phyloP scores from a whole-genome alignment of 1,140 invertebrate species.

The Bombyx mori region DNA sequence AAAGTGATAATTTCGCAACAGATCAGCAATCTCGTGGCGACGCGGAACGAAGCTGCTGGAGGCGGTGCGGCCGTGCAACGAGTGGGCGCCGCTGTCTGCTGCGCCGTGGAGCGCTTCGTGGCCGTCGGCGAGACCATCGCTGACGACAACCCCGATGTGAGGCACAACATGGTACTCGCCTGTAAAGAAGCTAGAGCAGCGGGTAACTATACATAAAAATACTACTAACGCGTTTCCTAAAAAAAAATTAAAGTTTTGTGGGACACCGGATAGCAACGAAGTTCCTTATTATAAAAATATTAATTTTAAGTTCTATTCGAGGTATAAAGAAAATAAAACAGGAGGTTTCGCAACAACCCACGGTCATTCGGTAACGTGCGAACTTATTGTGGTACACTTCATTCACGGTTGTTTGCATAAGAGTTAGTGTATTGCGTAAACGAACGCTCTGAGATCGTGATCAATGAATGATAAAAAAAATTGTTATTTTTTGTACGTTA shows the following conservation, averaged over 20 bases:
- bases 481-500: too few relatives aligned
- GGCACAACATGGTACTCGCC: slow-evolving; percentile 97
- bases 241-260: background rate
- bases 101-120: slow-evolving; percentile 97
- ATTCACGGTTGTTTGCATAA: too few relatives aligned
- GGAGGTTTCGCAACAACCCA: too few relatives aligned
- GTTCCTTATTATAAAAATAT: too few relatives aligned
- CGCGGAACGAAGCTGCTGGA: slow-evolving; percentile 68
- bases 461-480: too few relatives aligned
- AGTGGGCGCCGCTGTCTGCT: slow-evolving; percentile 95
- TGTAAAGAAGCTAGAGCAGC: slow-evolving; percentile 96
- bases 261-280: too few relatives aligned
- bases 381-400: too few relatives aligned
- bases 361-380: too few relatives aligned
- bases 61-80: slow-evolving; percentile 85
- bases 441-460: too few relatives aligned
- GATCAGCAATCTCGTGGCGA: slow-evolving; percentile 91
- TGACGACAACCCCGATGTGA: slow-evolving; percentile 97
- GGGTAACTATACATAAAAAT: slow-evolving; percentile 73
- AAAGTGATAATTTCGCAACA: slow-evolving; percentile 46
- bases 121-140: slow-evolving; percentile 98
- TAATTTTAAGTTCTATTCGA: too few relatives aligned
- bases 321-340: too few relatives aligned
- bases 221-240: background rate
- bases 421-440: too few relatives aligned